phyloP scores from a whole-genome alignment of 2,113 vertebrate species.

The Delphinus delphis region DNA sequence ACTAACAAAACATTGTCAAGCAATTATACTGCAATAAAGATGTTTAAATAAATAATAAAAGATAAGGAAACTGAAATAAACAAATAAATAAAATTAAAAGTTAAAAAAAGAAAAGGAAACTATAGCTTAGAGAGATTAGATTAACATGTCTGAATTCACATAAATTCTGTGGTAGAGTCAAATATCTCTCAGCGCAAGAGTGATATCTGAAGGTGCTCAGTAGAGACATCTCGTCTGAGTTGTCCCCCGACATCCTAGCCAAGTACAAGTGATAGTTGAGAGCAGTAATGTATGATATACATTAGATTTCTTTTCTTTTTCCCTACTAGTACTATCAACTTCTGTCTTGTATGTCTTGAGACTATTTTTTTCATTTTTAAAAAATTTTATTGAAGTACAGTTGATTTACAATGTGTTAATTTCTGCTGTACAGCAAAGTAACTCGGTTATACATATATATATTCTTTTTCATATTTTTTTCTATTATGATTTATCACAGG shows the following conservation, averaged over 20 bases:
- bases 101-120: neutral
- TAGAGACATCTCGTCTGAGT: neutral
- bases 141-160: neutral
- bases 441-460: neutral
- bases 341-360: neutral
- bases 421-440: neutral
- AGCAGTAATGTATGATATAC: neutral
- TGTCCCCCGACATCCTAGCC: neutral
- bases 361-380: neutral
- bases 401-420: neutral
- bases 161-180: neutral
- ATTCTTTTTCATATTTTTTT: neutral
- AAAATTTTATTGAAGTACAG: neutral
- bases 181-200: neutral
- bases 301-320: neutral
- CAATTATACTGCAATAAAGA: too few species aligned
- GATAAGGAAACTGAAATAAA: too few species aligned
- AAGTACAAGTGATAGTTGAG: neutral
- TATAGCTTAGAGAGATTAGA: neutral
- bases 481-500: neutral
- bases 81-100: too few species aligned
- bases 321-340: neutral
- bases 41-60: too few species aligned
- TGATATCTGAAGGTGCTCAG: neutral
- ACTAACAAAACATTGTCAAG: too few species aligned